phyloP scores from a whole-genome alignment of 1,140 invertebrate species.

The Asbolus verrucosus region DNA sequence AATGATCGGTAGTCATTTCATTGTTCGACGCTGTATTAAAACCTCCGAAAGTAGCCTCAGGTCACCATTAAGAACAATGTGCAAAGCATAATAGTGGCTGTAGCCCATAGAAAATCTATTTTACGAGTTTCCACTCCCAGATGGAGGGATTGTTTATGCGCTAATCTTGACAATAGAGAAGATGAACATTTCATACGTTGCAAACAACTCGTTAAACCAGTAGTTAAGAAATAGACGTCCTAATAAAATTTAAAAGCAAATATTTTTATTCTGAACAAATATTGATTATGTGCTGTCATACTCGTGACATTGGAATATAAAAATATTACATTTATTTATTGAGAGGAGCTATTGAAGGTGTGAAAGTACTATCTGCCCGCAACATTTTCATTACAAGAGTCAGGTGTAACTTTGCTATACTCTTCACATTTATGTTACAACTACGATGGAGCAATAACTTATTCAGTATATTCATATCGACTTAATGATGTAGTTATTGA shows the following conservation, averaged over 20 bases:
- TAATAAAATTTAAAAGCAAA: conserved; percentile 45
- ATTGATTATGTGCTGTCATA: conserved; percentile 43
- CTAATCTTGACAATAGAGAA: conserved; percentile 36
- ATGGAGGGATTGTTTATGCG: conserved; percentile 25
- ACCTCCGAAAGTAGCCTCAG: conserved; percentile 34
- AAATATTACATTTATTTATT: conserved; percentile 43
- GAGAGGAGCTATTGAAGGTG: conserved; percentile 26
- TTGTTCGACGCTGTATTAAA: conserved; percentile 35
- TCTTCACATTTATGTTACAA: conserved; percentile 22
- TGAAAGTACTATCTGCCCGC: conserved; percentile 26
- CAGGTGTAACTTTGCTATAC: conserved; percentile 23
- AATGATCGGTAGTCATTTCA: conserved; percentile 35
- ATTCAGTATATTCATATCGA: conserved; percentile 18
- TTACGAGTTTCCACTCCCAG: conserved; percentile 48
- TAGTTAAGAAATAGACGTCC: conserved; percentile 46
- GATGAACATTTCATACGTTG: conserved; percentile 42
- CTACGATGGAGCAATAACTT: conserved; percentile 30
- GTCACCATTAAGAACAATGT: conserved; percentile 45
- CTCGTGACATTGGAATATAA: conserved; percentile 44
- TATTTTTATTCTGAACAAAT: conserved; percentile 44
- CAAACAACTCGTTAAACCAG: conserved; percentile 44
- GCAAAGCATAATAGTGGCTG: conserved; percentile 41
- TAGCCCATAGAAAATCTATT: conserved; percentile 46
- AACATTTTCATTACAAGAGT: conserved; percentile 21
- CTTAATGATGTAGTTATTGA: conserved; percentile 28